A percentile compares a stretch with the other conserved stretches of the same genome.
Conservation (phyloP, 2,888 invertebrate genomes). For the Tyria jacobaeae region DNA sequence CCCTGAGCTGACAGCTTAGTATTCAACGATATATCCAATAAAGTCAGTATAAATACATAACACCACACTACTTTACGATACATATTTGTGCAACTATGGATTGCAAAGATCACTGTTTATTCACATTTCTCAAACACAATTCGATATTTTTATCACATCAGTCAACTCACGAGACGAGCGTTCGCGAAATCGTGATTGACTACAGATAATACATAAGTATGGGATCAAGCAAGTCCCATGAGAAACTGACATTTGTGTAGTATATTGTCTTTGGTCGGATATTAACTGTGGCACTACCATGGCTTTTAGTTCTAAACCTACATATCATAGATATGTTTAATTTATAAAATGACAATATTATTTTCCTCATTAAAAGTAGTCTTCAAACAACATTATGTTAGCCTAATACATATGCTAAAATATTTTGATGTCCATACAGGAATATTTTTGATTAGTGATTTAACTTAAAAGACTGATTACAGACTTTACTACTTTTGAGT, state of each 20-base stretch:
- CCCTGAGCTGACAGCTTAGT: conserved; percentile 90
- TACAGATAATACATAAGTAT: conserved; percentile 39
- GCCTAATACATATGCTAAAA: too few species aligned
- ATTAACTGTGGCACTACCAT: neutral
- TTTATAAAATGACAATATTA: too few species aligned
- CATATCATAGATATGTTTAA: too few species aligned
- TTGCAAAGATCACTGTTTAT: conserved; percentile 62
- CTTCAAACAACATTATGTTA: neutral
- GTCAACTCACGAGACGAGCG: conserved; percentile 61
- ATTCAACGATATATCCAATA: conserved; percentile 89
- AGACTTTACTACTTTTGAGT: neutral
- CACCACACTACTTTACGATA: conserved; percentile 87
- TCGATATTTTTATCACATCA: conserved; percentile 56
- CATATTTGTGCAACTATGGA: conserved; percentile 74
- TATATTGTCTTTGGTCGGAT: conserved; percentile 2
- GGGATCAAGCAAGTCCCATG: neutral
- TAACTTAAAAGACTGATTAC: neutral
- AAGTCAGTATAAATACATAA: conserved; percentile 89
- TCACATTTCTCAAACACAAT: conserved; percentile 76
- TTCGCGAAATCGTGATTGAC: conserved; percentile 56
- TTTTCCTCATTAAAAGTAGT: too few species aligned
- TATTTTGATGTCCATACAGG: neutral
- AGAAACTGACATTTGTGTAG: conserved; percentile 2
- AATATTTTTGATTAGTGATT: neutral
- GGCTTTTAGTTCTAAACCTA: neutral